Conservation (phyloP, 1,140 invertebrate species). For the Protaetia brevitarsis region DNA sequence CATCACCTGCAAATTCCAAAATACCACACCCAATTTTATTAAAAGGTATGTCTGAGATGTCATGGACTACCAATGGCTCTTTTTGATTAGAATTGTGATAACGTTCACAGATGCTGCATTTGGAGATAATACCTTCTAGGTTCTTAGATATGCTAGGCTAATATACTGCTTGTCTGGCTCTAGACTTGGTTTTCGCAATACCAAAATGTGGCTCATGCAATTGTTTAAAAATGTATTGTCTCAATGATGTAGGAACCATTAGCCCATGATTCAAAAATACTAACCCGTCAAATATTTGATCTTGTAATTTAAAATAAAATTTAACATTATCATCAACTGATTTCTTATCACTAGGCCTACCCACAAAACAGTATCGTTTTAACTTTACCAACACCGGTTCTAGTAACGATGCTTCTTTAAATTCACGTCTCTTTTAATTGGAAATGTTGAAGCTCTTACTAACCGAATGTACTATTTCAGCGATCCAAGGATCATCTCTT, state of each 20-base stretch:
- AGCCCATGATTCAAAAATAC: conserved; percentile 40
- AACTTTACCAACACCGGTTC: background rate
- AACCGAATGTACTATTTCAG: conserved; percentile 25
- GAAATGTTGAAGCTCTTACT: conserved; percentile 5
- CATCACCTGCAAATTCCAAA: conserved; percentile 27
- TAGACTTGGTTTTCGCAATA: conserved; percentile 34
- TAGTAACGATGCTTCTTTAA: conserved; percentile 13
- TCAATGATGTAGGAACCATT: conserved; percentile 37
- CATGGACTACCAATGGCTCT: conserved; percentile 31
- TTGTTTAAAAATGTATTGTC: conserved; percentile 38
- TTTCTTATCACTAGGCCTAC: conserved; percentile 28
- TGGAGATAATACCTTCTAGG: conserved; percentile 6
- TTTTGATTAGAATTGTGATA: conserved; percentile 23
- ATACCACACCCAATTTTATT: conserved; percentile 29
- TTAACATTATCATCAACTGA: background rate
- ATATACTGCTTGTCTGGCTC: conserved; percentile 30
- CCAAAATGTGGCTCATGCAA: conserved; percentile 45
- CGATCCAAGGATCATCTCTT: conserved; percentile 21
- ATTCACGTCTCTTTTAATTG: background rate
- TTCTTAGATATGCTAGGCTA: conserved; percentile 29
- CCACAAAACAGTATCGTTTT: background rate
- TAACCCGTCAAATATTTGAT: conserved; percentile 37
- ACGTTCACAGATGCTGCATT: conserved; percentile 10
- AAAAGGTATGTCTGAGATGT: conserved; percentile 30
- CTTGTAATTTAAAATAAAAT: conserved; percentile 31